These are phyloP conservation scores for Prunella himalayana DNA, from an alignment of 2,113 vertebrate species.

Conservation along the genomic window DNA sequence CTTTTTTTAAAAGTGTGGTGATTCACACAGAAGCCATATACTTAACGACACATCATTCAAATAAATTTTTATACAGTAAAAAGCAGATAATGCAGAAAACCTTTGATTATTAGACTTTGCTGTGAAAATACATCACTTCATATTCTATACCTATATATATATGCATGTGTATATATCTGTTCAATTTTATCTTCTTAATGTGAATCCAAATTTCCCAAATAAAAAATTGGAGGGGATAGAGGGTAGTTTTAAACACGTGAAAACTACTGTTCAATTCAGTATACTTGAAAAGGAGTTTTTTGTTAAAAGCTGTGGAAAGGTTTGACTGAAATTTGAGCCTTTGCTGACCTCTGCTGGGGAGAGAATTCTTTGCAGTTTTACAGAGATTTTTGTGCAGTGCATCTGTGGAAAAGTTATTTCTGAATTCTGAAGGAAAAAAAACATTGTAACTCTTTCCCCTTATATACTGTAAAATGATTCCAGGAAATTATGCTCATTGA, in stretches of 20 bases:
- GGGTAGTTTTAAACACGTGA: not conserved
- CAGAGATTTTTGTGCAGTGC: not conserved
- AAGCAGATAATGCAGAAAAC: not conserved
- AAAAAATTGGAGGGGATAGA: not conserved
- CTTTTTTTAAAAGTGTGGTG: not conserved
- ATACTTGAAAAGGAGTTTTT: not conserved
- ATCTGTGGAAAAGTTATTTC: not conserved
- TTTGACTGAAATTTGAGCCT: not conserved
- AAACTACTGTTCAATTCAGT: not conserved
- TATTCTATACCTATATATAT: not conserved
- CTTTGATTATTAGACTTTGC: not conserved
- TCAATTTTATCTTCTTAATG: not conserved
- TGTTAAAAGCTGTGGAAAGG: not conserved
- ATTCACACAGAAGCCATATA: not conserved
- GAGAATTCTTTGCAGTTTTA: not conserved
- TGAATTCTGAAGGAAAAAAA: not conserved
- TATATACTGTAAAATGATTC: not conserved
- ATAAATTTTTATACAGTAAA: not conserved
- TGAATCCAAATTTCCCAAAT: not conserved
- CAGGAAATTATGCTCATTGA: not conserved
- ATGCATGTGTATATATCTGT: rapidly evolving
- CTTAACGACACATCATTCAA: not conserved
- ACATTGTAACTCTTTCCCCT: not conserved
- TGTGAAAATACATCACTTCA: not conserved
- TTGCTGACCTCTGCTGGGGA: slow-evolving; percentile 6